These are phyloP conservation scores for Sinosuthora webbiana DNA, from an alignment of 2,113 vertebrate species.

Conservation along the genomic window DNA sequence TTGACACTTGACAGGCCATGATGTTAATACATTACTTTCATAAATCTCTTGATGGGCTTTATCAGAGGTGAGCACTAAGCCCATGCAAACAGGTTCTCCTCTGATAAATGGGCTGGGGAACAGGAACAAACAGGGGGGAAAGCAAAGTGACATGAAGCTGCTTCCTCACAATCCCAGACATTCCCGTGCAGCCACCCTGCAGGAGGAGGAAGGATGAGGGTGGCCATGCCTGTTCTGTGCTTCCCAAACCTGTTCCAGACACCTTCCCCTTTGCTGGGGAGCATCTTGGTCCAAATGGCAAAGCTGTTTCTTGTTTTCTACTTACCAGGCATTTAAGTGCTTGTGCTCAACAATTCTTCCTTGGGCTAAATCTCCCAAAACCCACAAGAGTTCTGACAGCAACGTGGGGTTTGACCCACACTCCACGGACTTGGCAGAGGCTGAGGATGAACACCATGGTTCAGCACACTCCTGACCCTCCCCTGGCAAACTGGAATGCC, in stretches of 20 bases:
- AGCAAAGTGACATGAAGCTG: background rate
- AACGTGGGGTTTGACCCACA: background rate
- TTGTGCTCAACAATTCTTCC: background rate
- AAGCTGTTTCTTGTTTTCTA: background rate
- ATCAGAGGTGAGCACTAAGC: background rate
- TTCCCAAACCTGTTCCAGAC: background rate
- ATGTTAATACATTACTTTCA: background rate
- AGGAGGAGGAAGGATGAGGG: background rate
- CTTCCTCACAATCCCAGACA: background rate
- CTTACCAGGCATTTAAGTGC: rapidly evolving
- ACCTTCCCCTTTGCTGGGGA: background rate
- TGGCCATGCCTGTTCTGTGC: background rate
- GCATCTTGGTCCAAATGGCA: background rate
- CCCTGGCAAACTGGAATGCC: background rate
- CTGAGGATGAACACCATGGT: background rate
- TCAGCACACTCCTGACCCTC: background rate
- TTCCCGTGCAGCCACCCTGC: background rate
- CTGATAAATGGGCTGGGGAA: background rate
- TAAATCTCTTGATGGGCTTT: slow-evolving; percentile 9
- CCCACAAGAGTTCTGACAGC: rapidly evolving
- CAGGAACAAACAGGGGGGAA: background rate
- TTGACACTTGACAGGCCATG: slow-evolving; percentile 48
- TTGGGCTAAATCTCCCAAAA: background rate
- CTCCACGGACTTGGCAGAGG: background rate
- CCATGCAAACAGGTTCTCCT: background rate